These are phyloP conservation scores for Seriola dumerili DNA, from an alignment of 2,113 vertebrate genomes.

Conservation along the genomic window DNA sequence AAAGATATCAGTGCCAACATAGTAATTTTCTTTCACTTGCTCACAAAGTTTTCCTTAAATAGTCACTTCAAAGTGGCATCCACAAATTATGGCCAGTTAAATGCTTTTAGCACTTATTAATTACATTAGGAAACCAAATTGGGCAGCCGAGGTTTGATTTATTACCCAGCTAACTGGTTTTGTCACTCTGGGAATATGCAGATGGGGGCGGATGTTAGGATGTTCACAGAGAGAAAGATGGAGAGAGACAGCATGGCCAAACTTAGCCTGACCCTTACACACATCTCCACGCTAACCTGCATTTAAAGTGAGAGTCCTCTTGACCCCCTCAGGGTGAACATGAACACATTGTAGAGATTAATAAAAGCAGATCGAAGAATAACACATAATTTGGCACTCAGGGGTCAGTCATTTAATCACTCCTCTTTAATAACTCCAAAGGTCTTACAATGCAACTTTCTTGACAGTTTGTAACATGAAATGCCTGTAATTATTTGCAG, in stretches of 20 bases:
- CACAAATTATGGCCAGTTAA: slow-evolving; percentile 84
- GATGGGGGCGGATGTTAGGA: slow-evolving; percentile 71
- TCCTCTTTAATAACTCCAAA: slow-evolving; percentile 18
- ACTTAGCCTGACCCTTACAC: slow-evolving; percentile 59
- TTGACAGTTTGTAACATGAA: slow-evolving; percentile 1
- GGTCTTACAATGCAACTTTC: background rate
- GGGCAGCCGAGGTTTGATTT: slow-evolving; percentile 86
- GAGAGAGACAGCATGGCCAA: slow-evolving; percentile 72
- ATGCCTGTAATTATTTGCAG: slow-evolving; percentile 2
- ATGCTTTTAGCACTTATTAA: slow-evolving; percentile 88
- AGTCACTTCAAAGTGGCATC: slow-evolving; percentile 81
- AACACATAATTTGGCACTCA: slow-evolving; percentile 20
- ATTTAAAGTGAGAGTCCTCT: slow-evolving; percentile 43
- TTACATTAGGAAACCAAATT: slow-evolving; percentile 87
- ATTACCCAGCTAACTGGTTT: slow-evolving; percentile 87
- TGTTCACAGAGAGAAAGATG: slow-evolving; percentile 69
- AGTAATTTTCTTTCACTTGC: slow-evolving; percentile 61
- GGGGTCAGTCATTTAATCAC: slow-evolving; percentile 30
- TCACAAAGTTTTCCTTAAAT: slow-evolving; percentile 77
- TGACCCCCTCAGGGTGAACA: slow-evolving; percentile 36
- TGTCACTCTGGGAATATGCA: slow-evolving; percentile 86
- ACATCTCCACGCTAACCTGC: slow-evolving; percentile 48
- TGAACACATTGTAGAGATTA: slow-evolving; percentile 23
- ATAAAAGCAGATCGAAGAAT: slow-evolving; percentile 12
- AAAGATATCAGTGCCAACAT: slow-evolving; percentile 16